Evolutionary conservation across 1,140 invertebrate species (phyloP), one percentile per base, ranked within the genome.

Genomic region (Achroia grisella): DNA sequence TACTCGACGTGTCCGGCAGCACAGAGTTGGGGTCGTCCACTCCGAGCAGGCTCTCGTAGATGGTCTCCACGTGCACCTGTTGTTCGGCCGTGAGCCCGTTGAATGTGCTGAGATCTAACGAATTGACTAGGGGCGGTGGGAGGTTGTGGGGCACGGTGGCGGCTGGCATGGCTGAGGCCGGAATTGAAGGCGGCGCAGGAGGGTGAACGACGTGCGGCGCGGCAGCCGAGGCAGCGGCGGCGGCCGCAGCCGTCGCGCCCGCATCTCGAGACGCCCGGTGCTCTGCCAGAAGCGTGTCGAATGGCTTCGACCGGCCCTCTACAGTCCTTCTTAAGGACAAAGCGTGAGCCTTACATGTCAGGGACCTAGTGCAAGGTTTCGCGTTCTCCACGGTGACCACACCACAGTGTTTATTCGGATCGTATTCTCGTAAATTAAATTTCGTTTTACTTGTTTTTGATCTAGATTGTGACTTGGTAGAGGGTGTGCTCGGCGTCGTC

Each of bases 281-380:
- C 48, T 94, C 93, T 2, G 91, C 90, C 32, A 95, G 85, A 13
- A 96, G 83, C 33, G 92, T 90, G 78, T 96, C 94, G 81, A 95
- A 96, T 14, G 91, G 87, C 77, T 94, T 93, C 35, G 89, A 89
- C 15, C 94, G 82, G 0, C 93, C 93, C 33, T 85, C 62, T n/a
- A 95, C 94, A 8, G 90, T 90, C 45, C 94, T 76, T 32, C 93
- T 81, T 39, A 94, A 61, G 14, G 92, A 92, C 39, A 95, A 87
- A 4, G 93, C 91, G 85, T 95, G 94, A 10, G 93, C 91, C 85
- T 95, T 95, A 74, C 94, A 96, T 0, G 94, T 95, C 9, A 95
- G 86, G 8, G 93, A 95, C 15, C 94, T 84, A 13, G 93, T 94
- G 71, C 94, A 96, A 0, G 91, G 91, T 61, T 92, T 93, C 1